Evolutionary conservation across 2,888 invertebrate species (phyloP).

Genomic region (Eupelmus urozonus): DNA sequence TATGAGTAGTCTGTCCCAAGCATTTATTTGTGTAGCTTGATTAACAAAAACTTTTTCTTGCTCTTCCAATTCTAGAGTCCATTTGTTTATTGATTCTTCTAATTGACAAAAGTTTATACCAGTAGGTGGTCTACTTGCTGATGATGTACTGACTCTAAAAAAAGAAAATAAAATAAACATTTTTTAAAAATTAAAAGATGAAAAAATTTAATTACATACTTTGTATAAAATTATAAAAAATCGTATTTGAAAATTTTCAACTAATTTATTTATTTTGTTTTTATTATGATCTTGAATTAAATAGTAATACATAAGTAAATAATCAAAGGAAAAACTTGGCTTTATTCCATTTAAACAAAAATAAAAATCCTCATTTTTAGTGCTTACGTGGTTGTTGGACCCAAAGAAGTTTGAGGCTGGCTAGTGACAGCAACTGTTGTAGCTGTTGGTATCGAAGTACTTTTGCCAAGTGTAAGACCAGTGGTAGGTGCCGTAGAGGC

Average conservation of each 20-base stretch:
- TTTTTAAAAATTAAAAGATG: constrained; percentile 3
- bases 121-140: constrained; percentile 72
- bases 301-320: neutral
- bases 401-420: constrained; percentile 69
- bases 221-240: neutral
- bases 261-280: neutral
- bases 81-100: constrained; percentile 95
- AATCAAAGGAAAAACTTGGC: no score
- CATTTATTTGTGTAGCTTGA: constrained; percentile 96
- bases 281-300: neutral
- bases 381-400: constrained; percentile 70
- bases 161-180: no score
- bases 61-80: constrained; percentile 94
- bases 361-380: no score
- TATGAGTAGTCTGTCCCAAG: constrained; percentile 94
- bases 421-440: constrained; percentile 62
- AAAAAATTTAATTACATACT: constrained; percentile 22
- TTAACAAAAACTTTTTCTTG: constrained; percentile 95
- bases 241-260: neutral
- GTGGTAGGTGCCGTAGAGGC: constrained; percentile 66
- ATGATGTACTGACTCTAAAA: constrained; percentile 72
- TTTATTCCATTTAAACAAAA: no score
- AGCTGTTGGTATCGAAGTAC: constrained; percentile 64
- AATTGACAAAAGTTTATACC: constrained; percentile 89
- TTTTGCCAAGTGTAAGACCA: constrained; percentile 63